These are phyloP conservation scores for Muscicapa adusta DNA, from an alignment of 2,113 vertebrate genomes.

Conservation along the genomic window DNA sequence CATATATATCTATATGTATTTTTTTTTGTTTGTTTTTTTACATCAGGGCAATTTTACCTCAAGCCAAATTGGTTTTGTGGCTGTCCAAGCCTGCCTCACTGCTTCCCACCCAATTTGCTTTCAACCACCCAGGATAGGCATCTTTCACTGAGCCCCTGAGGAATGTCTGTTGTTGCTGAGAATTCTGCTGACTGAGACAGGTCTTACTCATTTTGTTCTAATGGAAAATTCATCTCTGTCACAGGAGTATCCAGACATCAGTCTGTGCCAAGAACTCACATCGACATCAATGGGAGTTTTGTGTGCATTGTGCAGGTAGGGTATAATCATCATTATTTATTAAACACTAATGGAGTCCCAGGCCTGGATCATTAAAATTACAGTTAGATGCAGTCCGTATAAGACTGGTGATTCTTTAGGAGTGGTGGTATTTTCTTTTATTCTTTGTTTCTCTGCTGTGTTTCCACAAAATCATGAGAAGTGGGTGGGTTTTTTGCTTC, in stretches of 20 bases:
- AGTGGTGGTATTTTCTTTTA: not conserved
- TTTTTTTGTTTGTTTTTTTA: not conserved
- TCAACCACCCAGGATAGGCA: not conserved
- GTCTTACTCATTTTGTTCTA: conserved; percentile 50
- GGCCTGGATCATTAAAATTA: not conserved
- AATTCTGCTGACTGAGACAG: conserved; percentile 52
- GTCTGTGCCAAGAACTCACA: not conserved
- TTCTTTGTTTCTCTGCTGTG: not conserved
- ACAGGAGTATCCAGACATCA: conserved; percentile 31
- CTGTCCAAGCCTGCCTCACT: not conserved
- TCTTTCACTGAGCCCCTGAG: not conserved
- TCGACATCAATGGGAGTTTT: not conserved
- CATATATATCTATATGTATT: too few relatives aligned
- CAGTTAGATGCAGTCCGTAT: not conserved
- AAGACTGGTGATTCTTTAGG: not conserved
- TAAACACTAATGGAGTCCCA: conserved; percentile 35
- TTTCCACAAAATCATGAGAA: not conserved
- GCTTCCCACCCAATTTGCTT: conserved; percentile 25
- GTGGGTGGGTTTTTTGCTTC: not conserved
- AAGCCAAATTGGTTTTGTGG: not conserved
- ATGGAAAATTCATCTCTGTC: conserved; percentile 58
- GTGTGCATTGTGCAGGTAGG: not conserved
- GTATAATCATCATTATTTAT: conserved; percentile 48
- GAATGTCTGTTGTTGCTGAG: conserved; percentile 9
- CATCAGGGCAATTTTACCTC: not conserved